Evolutionary conservation across 2,797 vertebrate genomes (phyloP).

Genomic region (Botia almorhae): DNA sequence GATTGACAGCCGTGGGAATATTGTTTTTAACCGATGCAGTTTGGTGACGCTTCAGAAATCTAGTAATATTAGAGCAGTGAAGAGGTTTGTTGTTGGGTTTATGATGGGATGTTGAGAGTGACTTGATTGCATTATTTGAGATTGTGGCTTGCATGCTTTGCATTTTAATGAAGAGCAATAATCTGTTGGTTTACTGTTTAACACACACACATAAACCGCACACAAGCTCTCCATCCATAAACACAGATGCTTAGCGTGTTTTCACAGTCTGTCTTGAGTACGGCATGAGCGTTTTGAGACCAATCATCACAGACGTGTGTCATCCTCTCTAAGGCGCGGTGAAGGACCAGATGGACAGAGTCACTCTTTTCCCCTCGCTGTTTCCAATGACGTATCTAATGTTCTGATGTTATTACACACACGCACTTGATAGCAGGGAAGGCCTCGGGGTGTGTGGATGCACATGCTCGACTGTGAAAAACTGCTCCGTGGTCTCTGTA

Average conservation of each 20-base stretch:
- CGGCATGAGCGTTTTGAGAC: not conserved
- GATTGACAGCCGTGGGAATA: not conserved
- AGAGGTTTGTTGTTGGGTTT: constrained; percentile 40
- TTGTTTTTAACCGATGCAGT: not conserved
- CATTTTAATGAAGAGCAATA: constrained; percentile 37
- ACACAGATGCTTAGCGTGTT: constrained; percentile 39
- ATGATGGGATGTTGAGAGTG: constrained; percentile 32
- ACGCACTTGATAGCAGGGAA: constrained; percentile 10
- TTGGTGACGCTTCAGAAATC: constrained; percentile 19
- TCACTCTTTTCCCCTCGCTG: constrained; percentile 22
- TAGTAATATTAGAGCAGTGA: constrained; percentile 4
- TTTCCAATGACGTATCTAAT: constrained; percentile 27
- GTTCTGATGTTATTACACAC: constrained; percentile 13
- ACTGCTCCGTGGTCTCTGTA: not conserved
- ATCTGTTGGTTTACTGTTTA: constrained; percentile 17
- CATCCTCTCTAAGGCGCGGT: constrained; percentile 48
- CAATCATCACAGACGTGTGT: constrained; percentile 20
- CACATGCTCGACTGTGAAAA: constrained; percentile 12
- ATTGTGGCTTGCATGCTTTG: constrained; percentile 33
- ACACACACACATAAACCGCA: not conserved
- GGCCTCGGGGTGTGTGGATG: constrained; percentile 7
- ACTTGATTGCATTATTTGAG: constrained; percentile 38
- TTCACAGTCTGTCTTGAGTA: constrained; percentile 30
- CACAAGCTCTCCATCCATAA: constrained; percentile 3
- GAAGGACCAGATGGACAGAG: constrained; percentile 50